phyloP scores from a whole-genome alignment of 2,888 invertebrate species.

The Pocota personata region DNA sequence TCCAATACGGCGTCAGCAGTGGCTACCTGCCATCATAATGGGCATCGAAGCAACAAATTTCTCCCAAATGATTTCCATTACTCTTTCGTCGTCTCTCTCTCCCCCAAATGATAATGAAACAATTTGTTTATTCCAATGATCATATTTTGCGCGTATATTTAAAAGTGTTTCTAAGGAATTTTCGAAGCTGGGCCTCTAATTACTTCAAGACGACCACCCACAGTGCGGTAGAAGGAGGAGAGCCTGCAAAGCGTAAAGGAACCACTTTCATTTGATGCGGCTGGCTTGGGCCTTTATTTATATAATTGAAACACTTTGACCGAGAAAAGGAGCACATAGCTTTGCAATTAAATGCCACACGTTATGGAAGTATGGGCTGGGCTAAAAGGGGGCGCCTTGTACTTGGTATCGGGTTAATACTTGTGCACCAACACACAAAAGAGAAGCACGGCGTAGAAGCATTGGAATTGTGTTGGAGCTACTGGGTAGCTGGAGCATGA shows the following conservation, averaged over 20 bases:
- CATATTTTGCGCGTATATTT: slow-evolving; percentile 55
- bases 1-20: slow-evolving; percentile 62
- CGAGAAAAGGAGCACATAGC: slow-evolving; percentile 28
- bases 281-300: slow-evolving; percentile 52
- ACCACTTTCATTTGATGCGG: slow-evolving; percentile 50
- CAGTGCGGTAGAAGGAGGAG: not conserved
- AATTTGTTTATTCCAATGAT: slow-evolving; percentile 62
- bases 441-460: not conserved
- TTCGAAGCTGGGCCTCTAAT: slow-evolving; percentile 29
- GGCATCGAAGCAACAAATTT: slow-evolving; percentile 68
- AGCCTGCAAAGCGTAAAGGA: not conserved
- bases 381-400: not conserved
- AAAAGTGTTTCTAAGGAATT: slow-evolving; percentile 24
- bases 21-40: slow-evolving; percentile 53
- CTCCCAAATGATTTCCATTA: slow-evolving; percentile 40
- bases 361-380: slow-evolving; percentile 21
- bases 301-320: slow-evolving; percentile 67
- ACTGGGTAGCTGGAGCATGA: slow-evolving; percentile 21
- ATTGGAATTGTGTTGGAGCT: not conserved
- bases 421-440: not conserved
- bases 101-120: slow-evolving; percentile 60
- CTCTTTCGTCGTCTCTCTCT: not conserved
- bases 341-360: slow-evolving; percentile 68
- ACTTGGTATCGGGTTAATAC: slow-evolving; percentile 9
- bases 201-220: slow-evolving; percentile 22